phyloP scores from a whole-genome alignment of 1,140 invertebrate species.

The Drosophila busckii region DNA sequence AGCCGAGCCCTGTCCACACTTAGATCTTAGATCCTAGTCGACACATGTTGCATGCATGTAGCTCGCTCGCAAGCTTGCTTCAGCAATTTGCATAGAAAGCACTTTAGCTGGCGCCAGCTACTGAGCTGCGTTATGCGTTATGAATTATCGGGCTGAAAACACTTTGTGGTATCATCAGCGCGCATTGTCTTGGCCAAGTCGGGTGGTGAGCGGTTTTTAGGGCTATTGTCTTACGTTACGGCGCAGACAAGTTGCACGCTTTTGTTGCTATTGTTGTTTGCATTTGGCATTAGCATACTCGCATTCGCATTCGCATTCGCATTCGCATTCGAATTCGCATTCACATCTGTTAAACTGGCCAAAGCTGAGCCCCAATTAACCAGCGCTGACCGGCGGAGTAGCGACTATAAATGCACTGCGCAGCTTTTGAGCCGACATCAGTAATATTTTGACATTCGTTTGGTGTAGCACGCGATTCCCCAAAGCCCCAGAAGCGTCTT shows the following conservation, averaged over 20 bases:
- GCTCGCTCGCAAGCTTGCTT: no score
- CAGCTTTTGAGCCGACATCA: slow-evolving; percentile 38
- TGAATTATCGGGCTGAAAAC: no score
- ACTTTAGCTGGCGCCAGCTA: no score
- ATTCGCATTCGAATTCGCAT: neutral
- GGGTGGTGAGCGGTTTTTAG: no score
- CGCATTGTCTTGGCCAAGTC: no score
- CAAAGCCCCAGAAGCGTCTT: slow-evolving; percentile 50
- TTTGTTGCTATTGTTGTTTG: slow-evolving; percentile 64
- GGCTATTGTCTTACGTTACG: no score
- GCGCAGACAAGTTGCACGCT: slow-evolving; percentile 57
- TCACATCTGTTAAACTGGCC: slow-evolving; percentile 6
- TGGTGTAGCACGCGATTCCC: slow-evolving; percentile 48
- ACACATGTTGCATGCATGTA: no score
- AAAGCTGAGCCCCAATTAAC: neutral
- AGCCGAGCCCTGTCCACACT: no score
- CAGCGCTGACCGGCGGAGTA: slow-evolving; percentile 31
- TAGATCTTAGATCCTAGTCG: no score
- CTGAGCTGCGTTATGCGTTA: no score
- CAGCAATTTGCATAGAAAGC: no score
- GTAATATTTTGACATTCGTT: slow-evolving; percentile 58
- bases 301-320: slow-evolving; percentile 10
- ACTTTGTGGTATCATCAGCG: no score
- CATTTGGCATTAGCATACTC: slow-evolving; percentile 54
- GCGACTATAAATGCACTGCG: slow-evolving; percentile 53